Percentiles rank a stretch among this genome's conserved stretches.
Evolutionary conservation across 1,140 invertebrate genomes (phyloP).

Genomic region (Drosophila miranda): DNA sequence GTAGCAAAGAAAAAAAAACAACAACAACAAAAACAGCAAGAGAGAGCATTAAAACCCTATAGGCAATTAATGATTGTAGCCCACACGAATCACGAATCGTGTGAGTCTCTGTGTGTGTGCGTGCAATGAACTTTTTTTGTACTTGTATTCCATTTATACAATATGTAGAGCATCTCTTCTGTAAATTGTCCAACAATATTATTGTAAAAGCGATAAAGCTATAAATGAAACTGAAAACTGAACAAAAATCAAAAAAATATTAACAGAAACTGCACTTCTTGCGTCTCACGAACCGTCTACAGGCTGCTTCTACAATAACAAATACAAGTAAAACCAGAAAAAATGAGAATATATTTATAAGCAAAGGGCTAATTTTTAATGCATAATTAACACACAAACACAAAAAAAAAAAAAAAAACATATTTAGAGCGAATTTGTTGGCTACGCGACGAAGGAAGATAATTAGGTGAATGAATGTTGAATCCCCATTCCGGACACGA

Average conservation of each 20-base stretch:
- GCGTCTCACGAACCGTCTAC: slow-evolving; percentile 72
- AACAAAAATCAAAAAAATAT: slow-evolving; percentile 69
- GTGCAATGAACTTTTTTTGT: slow-evolving; percentile 39
- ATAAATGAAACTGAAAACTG: slow-evolving; percentile 30
- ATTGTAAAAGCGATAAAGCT: slow-evolving; percentile 41
- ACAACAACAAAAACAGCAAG: no score
- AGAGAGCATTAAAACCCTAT: slow-evolving; percentile 27
- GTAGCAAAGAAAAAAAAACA: slow-evolving; percentile 48
- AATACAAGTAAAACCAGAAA: slow-evolving; percentile 11
- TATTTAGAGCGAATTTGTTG: slow-evolving; percentile 65
- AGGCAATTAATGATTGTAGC: slow-evolving; percentile 33
- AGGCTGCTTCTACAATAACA: slow-evolving; percentile 76
- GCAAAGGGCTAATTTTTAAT: slow-evolving; percentile 31
- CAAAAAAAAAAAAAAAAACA: slow-evolving; percentile 16
- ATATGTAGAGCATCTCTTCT: slow-evolving; percentile 13
- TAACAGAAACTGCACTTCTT: slow-evolving; percentile 54
- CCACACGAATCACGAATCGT: slow-evolving; percentile 8
- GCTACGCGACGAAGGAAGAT: slow-evolving; percentile 15
- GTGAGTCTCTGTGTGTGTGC: slow-evolving; percentile 17
- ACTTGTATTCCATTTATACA: slow-evolving; percentile 48
- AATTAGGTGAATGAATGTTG: slow-evolving; percentile 34
- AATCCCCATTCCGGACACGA: slow-evolving; percentile 15
- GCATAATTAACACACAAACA: slow-evolving; percentile 23
- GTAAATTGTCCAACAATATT: slow-evolving; percentile 32
- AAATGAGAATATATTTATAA: slow-evolving; percentile 56